These are phyloP conservation scores for Sandelia bainsii DNA, from an alignment of 2,797 vertebrate genomes.

Conservation along the genomic window DNA sequence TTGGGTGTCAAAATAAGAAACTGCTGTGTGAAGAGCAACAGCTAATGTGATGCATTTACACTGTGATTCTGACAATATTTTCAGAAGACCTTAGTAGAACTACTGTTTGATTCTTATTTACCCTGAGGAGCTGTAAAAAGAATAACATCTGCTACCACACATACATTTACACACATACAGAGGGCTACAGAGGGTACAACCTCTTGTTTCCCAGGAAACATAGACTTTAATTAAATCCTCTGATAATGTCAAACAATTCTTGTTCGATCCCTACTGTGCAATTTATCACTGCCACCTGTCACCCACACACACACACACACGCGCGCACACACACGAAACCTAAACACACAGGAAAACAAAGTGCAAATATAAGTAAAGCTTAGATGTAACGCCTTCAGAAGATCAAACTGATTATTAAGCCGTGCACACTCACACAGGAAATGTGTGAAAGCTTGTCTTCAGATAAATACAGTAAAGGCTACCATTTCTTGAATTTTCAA, in stretches of 20 bases:
- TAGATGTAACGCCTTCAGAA: neutral
- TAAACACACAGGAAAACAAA: constrained; percentile 4
- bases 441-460: neutral
- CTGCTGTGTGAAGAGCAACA: neutral
- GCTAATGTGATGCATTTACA: constrained; percentile 19
- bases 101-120: constrained; percentile 51
- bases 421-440: neutral
- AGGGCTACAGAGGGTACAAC: constrained; percentile 43
- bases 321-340: constrained; percentile 15
- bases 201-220: constrained; percentile 60
- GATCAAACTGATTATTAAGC: constrained; percentile 10
- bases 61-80: constrained; percentile 12
- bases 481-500: neutral
- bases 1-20: constrained; percentile 17
- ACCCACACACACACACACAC: constrained; percentile 5
- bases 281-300: constrained; percentile 74
- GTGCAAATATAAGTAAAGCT: constrained; percentile 20
- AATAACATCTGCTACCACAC: constrained; percentile 25
- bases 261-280: constrained; percentile 60
- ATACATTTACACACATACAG: constrained; percentile 10
- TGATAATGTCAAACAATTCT: too few species aligned
- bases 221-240: too few species aligned
- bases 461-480: neutral
- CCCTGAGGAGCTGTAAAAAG: constrained; percentile 34
- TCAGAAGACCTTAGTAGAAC: constrained; percentile 13